A percentile compares a stretch with the other conserved stretches of the same genome.
These are phyloP conservation scores for Stegana nigrithorax DNA, from an alignment of 2,888 invertebrate species.

Conservation along the genomic window DNA sequence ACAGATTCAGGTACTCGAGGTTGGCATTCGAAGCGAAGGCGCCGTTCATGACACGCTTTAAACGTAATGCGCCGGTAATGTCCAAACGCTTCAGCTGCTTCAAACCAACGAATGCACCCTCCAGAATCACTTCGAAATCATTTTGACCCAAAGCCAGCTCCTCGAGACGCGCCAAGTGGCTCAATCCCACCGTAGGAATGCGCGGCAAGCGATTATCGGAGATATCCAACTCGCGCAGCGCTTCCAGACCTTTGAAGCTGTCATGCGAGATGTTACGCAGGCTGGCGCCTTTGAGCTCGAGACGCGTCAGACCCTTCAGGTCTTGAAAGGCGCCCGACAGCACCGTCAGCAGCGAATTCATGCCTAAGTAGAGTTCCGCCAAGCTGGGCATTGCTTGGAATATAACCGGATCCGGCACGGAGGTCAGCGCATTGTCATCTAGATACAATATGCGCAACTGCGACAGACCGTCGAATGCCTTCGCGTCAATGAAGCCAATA, in stretches of 20 bases:
- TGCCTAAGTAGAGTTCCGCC: conserved; percentile 87
- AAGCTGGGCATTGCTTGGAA: conserved; percentile 81
- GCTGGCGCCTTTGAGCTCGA: conserved; percentile 85
- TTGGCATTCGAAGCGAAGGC: conserved; percentile 86
- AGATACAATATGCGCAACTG: conserved; percentile 83
- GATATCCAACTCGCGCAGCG: conserved; percentile 80
- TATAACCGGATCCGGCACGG: conserved; percentile 79
- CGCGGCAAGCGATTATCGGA: conserved; percentile 81
- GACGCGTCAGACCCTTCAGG: conserved; percentile 79
- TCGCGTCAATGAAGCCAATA: conserved; percentile 82
- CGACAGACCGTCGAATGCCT: conserved; percentile 81
- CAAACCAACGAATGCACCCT: conserved; percentile 83
- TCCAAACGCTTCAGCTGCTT: conserved; percentile 83
- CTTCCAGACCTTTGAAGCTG: conserved; percentile 82
- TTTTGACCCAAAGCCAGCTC: conserved; percentile 87
- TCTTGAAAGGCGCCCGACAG: conserved; percentile 85
- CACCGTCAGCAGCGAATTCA: conserved; percentile 81
- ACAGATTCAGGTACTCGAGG: conserved; percentile 80
- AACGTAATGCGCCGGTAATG: conserved; percentile 80
- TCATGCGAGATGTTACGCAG: conserved; percentile 82
- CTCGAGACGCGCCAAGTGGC: conserved; percentile 79
- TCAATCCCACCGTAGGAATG: conserved; percentile 82
- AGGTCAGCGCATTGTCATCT: conserved; percentile 85
- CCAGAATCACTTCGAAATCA: conserved; percentile 78
- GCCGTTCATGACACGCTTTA: conserved; percentile 81